Base-by-base conservation (phyloP, 2,113 vertebrate genomes). In the Lethenteron camtschaticum region DNA sequence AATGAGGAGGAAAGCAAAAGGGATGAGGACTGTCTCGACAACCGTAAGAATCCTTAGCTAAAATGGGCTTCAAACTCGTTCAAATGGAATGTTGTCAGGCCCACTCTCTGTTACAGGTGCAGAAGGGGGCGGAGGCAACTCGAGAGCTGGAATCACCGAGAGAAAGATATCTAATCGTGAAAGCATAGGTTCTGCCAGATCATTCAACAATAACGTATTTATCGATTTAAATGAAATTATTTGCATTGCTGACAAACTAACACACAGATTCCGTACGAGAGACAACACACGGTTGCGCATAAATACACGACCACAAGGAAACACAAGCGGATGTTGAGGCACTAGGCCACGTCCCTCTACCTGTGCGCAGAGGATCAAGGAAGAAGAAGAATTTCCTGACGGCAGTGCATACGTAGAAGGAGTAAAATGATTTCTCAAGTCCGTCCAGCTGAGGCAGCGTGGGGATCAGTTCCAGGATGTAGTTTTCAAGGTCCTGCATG, bases 371-470 rank as follows among this genome's bases (percentile, higher is more conserved):
- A 56, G 94, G 92, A 78, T 99, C 94, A 68, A 99, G 83, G 77
- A 99, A 99, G 76, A 99, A 99, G 75, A 99, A 99, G 75, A 96
- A 99, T 74, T 99, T 99, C 70, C 89, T 86, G 71, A 99, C 90
- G 12, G 94, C 90, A 9, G 94, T 96, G 79, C 92, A 96, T 72
- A 99, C 94, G 69, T 96, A 99, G 75, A 99, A 96, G 1, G 94
- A 96, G 66, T 99, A 96, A 80, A 99, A 99, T 24, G 90, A 96
- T 76, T 95, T 96, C 82, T 99, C 94, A 76, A 99, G 79, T 20
- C 92, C 94, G 70, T 96, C 92, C 74, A 96, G 79, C 69, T 96
- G 90, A 73, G 92, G 92, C 73, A 99, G 83, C 71, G 94, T 99
- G 66, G 94, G 92, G 69, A 99, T 99, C 71, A 96, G 82, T 77